phyloP scores from a whole-genome alignment of 1,140 invertebrate species.

The Hycleus cichorii region DNA sequence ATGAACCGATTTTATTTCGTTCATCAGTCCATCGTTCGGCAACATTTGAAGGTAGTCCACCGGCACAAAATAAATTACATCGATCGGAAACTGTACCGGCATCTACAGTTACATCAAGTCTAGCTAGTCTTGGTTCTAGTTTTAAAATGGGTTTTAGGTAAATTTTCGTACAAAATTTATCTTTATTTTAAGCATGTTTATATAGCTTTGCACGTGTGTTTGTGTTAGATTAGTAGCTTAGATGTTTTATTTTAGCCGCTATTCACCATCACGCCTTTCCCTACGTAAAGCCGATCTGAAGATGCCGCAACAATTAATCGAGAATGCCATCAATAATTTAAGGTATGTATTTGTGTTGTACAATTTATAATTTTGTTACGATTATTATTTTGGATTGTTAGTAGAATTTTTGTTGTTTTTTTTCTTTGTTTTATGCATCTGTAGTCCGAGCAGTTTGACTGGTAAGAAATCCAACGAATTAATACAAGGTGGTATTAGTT shows the following conservation, averaged over 20 bases:
- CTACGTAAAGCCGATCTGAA: slow-evolving; percentile 66
- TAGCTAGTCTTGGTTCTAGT: slow-evolving; percentile 67
- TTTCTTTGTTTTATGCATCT: slow-evolving; percentile 20
- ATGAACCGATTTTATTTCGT: slow-evolving; percentile 34
- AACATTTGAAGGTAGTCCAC: slow-evolving; percentile 53
- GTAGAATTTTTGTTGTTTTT: not conserved
- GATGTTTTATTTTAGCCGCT: slow-evolving; percentile 63
- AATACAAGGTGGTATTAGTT: slow-evolving; percentile 75
- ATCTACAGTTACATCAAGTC: slow-evolving; percentile 64
- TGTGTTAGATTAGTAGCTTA: slow-evolving; percentile 29
- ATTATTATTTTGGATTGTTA: not conserved
- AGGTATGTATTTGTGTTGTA: slow-evolving; percentile 50
- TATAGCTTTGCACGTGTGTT: slow-evolving; percentile 24
- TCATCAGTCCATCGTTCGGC: slow-evolving; percentile 43
- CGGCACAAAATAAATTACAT: slow-evolving; percentile 50
- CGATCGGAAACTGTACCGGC: slow-evolving; percentile 75
- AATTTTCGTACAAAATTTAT: slow-evolving; percentile 33
- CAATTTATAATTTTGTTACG: not conserved
- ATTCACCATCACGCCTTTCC: slow-evolving; percentile 67
- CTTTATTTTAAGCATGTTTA: not conserved
- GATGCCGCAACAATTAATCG: slow-evolving; percentile 62
- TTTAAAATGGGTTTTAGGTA: slow-evolving; percentile 80
- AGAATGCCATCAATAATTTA: slow-evolving; percentile 61
- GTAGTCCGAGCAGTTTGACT: slow-evolving; percentile 70
- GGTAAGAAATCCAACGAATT: slow-evolving; percentile 84